These are phyloP conservation scores for Telenomus remus DNA, from an alignment of 1,140 invertebrate genomes.

Conservation along the genomic window DNA sequence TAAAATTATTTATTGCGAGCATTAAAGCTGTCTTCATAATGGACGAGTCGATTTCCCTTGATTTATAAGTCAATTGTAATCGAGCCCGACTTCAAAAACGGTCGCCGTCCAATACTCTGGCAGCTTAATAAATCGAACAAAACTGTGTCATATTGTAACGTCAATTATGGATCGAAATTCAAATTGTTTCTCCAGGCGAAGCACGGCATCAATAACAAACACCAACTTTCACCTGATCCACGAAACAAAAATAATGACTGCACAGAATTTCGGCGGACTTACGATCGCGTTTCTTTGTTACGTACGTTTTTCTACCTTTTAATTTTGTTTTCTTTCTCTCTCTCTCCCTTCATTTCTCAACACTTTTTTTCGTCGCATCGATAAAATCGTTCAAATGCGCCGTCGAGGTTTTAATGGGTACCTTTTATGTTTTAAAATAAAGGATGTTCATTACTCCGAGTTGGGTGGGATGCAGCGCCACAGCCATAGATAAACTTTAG, in stretches of 20 bases:
- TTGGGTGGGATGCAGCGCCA: not conserved
- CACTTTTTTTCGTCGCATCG: constrained; percentile 24
- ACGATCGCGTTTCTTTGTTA: constrained; percentile 9
- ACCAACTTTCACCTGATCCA: constrained; percentile 32
- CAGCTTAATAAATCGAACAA: constrained; percentile 22
- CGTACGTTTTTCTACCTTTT: not conserved
- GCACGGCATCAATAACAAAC: constrained; percentile 35
- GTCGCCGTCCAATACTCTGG: not conserved
- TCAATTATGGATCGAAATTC: constrained; percentile 34
- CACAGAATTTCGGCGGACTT: constrained; percentile 35
- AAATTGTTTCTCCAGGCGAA: constrained; percentile 41
- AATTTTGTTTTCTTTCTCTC: constrained; percentile 4
- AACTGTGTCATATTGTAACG: constrained; percentile 32
- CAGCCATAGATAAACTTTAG: constrained; percentile 46
- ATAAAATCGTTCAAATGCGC: constrained; percentile 58
- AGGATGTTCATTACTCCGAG: constrained; percentile 45
- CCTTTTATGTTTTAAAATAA: constrained; percentile 48
- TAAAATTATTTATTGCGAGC: not conserved
- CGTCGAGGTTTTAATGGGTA: constrained; percentile 53
- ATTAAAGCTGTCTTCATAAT: not conserved
- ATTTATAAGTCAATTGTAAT: constrained; percentile 11
- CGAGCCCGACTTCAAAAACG: constrained; percentile 1
- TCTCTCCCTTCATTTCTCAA: constrained; percentile 16
- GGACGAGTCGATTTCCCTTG: constrained; percentile 3
- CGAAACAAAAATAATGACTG: constrained; percentile 40